Conservation (phyloP, 2,797 vertebrate species). For the Acanthiza pusilla region DNA sequence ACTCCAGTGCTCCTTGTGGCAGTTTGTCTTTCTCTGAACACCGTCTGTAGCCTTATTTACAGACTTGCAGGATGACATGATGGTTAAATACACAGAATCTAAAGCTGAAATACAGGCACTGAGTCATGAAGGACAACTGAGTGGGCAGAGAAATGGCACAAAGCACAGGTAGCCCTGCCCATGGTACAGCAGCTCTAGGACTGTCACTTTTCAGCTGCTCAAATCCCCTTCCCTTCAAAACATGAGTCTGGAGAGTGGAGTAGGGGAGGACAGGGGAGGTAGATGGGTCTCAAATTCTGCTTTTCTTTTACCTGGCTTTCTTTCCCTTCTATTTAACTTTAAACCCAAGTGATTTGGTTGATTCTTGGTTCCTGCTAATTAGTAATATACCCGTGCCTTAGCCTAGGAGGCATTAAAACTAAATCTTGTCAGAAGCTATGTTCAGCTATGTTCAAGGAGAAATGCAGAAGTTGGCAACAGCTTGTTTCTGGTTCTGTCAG, state of each 20-base stretch:
- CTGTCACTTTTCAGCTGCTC: neutral
- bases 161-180: neutral
- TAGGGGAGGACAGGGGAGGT: neutral
- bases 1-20: neutral
- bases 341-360: neutral
- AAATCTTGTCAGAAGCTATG: neutral
- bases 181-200: neutral
- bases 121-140: neutral
- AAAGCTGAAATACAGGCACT: neutral
- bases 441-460: neutral
- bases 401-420: neutral
- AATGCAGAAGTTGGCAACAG: neutral
- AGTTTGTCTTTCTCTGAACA: neutral
- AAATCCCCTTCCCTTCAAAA: neutral
- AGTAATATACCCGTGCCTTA: neutral
- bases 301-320: neutral
- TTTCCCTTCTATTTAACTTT: neutral
- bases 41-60: neutral
- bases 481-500: neutral
- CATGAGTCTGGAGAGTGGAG: neutral
- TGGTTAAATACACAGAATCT: neutral
- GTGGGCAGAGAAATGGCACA: neutral
- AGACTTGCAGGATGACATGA: neutral
- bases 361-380: neutral
- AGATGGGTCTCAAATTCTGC: neutral